phyloP scores from a whole-genome alignment of 2,797 vertebrate species.

The Cossypha polioptera region DNA sequence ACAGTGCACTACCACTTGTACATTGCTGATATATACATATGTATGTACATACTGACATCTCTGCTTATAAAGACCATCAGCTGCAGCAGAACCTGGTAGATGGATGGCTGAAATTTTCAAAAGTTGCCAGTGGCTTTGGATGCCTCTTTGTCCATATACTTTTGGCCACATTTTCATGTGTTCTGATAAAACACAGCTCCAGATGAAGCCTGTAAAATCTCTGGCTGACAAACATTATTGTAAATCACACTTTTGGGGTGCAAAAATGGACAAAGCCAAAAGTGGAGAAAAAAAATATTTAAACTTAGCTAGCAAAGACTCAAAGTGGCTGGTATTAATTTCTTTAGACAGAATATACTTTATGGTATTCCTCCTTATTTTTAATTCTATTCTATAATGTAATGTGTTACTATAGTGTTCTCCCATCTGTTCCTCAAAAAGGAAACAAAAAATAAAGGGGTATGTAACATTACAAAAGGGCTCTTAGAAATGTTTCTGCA shows the following conservation, averaged over 20 bases:
- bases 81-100: not conserved
- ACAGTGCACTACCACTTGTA: not conserved
- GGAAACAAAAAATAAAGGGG: not conserved
- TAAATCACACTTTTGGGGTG: not conserved
- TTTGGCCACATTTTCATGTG: not conserved
- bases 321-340: not conserved
- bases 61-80: not conserved
- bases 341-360: not conserved
- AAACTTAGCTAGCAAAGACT: not conserved
- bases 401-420: not conserved
- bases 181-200: not conserved
- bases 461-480: not conserved
- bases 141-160: not conserved
- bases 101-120: not conserved
- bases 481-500: slow-evolving; percentile 27
- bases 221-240: not conserved
- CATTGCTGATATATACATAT: not conserved
- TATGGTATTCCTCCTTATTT: not conserved
- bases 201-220: not conserved
- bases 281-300: not conserved
- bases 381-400: not conserved
- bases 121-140: not conserved
- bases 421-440: slow-evolving; percentile 23
- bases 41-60: not conserved
- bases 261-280: not conserved